Percentiles rank a stretch among this genome's conserved stretches.
phyloP scores from a whole-genome alignment of 2,797 vertebrate species.

The Bovichtus diacanthus region DNA sequence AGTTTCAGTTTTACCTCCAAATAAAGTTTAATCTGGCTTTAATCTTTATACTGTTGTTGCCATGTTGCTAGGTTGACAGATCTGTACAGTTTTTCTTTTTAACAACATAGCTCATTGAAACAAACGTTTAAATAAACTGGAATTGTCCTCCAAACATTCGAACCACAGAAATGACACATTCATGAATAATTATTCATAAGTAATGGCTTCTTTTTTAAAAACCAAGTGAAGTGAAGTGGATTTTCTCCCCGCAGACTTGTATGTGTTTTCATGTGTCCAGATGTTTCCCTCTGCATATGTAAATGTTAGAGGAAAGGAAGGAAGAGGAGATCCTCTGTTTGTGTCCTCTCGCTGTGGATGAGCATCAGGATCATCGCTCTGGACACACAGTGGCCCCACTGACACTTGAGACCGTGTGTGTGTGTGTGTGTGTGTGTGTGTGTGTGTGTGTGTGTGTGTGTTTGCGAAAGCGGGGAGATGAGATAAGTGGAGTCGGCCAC shows the following conservation, averaged over 20 bases:
- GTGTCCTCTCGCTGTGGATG: constrained; percentile 61
- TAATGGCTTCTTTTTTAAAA: no score
- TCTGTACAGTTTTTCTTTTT: no score
- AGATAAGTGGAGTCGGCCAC: constrained; percentile 80
- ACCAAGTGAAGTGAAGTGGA: no score
- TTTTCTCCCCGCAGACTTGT: neutral
- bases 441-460: constrained; percentile 48
- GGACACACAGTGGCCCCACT: constrained; percentile 63
- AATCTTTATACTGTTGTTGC: no score
- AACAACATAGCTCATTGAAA: no score
- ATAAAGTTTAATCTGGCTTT: neutral
- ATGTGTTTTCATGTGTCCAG: constrained; percentile 43
- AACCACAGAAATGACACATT: neutral
- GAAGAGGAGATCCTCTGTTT: constrained; percentile 67
- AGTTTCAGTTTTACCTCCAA: neutral
- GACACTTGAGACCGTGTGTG: constrained; percentile 59
- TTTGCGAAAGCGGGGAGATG: constrained; percentile 63
- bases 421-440: constrained; percentile 19
- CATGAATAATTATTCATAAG: neutral
- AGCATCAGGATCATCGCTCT: constrained; percentile 66
- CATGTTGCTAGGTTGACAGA: no score
- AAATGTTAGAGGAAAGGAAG: constrained; percentile 39
- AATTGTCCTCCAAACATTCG: neutral
- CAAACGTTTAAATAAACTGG: neutral
- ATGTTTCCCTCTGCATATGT: constrained; percentile 62